Evolutionary conservation across 2,113 vertebrate species (phyloP).

Genomic region (Corynorhinus townsendii): DNA sequence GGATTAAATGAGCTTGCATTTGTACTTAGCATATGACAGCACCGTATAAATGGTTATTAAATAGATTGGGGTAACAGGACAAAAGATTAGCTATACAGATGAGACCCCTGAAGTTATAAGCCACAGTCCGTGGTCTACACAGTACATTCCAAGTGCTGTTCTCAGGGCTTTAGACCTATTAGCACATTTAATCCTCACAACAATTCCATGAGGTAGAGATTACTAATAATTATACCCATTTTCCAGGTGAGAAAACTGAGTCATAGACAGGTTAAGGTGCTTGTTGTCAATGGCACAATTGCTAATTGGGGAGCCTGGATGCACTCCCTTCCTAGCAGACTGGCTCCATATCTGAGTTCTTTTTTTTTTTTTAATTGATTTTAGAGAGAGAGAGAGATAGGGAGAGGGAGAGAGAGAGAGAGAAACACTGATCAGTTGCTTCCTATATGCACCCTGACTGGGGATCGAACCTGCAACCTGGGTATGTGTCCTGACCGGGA

Average conservation of each 20-base stretch:
- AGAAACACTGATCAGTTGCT: not conserved
- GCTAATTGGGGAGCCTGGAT: not conserved
- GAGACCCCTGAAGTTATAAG: not conserved
- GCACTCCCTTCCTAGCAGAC: not conserved
- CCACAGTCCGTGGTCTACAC: not conserved
- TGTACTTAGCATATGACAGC: accelerated
- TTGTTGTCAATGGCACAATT: accelerated
- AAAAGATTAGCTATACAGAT: accelerated
- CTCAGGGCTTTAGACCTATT: accelerated
- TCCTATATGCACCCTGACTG: not conserved
- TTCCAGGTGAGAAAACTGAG: not conserved
- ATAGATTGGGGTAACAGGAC: not conserved
- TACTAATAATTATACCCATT: accelerated
- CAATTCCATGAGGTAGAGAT: accelerated
- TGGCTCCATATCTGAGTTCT: accelerated
- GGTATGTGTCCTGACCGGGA: not conserved
- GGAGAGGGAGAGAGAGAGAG: not conserved
- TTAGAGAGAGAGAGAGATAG: not conserved
- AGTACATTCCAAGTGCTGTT: accelerated
- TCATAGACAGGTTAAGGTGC: accelerated
- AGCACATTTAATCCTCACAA: not conserved
- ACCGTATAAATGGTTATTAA: accelerated
- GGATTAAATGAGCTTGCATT: accelerated
- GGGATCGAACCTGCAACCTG: not conserved
- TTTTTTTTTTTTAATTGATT: not conserved